Evolutionary conservation across 2,888 invertebrate species (phyloP), one percentile per base, ranked within the genome.

Genomic region (Apamea crenata): DNA sequence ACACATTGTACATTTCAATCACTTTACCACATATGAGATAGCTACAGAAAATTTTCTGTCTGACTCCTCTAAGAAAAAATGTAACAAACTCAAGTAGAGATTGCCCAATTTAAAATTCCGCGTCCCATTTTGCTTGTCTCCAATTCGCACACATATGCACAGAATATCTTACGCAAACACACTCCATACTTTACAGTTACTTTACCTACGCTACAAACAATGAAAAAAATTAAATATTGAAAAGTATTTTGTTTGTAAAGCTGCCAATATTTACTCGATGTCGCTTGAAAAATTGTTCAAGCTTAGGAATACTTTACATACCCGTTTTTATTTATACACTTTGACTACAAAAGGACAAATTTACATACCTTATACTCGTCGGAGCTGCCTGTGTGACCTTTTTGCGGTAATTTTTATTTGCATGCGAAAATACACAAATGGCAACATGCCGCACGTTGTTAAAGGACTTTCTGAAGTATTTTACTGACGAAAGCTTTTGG

Each of bases 321-420:
- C 50, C 65, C 44, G 69, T 78, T 90, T 86, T 87, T 90, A 86
- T 87, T 89, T 90, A 88, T 83, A 83, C 81, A 83, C 84, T 85
- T 86, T 88, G 87, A 82, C 79, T 85, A 85, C 80, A 87, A 87
- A 90, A 90, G 89, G 88, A 89, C 88, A 89, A 91, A 92, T 93
- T 92, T 92, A 90, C 93, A 92, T 93, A 91, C 90, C 90, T 90
- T 88, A 87, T 83, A 86, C 87, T 88, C 87, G 77, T 79, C 83
- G 73, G 77, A 79, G 83, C 74, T 83, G 87, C 89, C 86, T 91
- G 90, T 84, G 88, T 81, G 85, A 88, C 89, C 87, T 88, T 89
- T 91, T 86, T 89, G 90, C 71, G 91, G 91, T 89, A 89, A 91
- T 91, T 93, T 93, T 92, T 91, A 90, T 93, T 92, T 91, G 90